These are phyloP conservation scores for Blastobasis adustella DNA, from an alignment of 2,888 invertebrate species.

Conservation along the genomic window DNA sequence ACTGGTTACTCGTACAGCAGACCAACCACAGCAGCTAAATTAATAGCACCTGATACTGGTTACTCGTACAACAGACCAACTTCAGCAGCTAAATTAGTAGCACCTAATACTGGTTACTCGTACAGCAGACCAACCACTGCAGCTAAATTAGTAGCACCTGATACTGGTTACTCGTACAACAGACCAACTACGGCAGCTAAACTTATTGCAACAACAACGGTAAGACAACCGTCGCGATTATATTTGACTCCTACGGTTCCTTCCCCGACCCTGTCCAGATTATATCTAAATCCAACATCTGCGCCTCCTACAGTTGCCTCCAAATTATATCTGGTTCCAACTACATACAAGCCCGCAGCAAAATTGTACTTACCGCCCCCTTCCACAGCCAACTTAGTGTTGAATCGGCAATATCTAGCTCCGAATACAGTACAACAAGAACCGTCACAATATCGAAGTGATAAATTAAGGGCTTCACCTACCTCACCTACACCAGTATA, in stretches of 20 bases:
- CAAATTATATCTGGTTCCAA: slow-evolving; percentile 40
- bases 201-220: slow-evolving; percentile 22
- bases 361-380: slow-evolving; percentile 52
- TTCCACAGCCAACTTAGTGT: slow-evolving; percentile 18
- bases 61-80: slow-evolving; percentile 42
- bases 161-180: slow-evolving; percentile 12
- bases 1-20: slow-evolving; percentile 14
- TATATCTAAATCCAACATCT: slow-evolving; percentile 29
- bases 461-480: slow-evolving; percentile 29
- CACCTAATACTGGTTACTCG: slow-evolving; percentile 36
- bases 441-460: slow-evolving; percentile 30
- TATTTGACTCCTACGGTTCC: slow-evolving; percentile 32
- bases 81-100: slow-evolving; percentile 24
- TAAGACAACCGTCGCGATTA: slow-evolving; percentile 24
- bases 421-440: slow-evolving; percentile 30
- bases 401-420: slow-evolving; percentile 43
- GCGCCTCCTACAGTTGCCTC: slow-evolving; percentile 37
- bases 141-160: slow-evolving; percentile 8
- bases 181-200: slow-evolving; percentile 28
- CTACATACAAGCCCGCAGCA: slow-evolving; percentile 45
- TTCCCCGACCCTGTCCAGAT: slow-evolving; percentile 28
- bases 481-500: slow-evolving; percentile 26
- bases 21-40: slow-evolving; percentile 28
- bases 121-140: slow-evolving; percentile 24
- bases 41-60: slow-evolving; percentile 35